Evolutionary conservation across 53 echinoderm and acorn worm genomes (phyloP).

Genomic region (Crossaster papposus): DNA sequence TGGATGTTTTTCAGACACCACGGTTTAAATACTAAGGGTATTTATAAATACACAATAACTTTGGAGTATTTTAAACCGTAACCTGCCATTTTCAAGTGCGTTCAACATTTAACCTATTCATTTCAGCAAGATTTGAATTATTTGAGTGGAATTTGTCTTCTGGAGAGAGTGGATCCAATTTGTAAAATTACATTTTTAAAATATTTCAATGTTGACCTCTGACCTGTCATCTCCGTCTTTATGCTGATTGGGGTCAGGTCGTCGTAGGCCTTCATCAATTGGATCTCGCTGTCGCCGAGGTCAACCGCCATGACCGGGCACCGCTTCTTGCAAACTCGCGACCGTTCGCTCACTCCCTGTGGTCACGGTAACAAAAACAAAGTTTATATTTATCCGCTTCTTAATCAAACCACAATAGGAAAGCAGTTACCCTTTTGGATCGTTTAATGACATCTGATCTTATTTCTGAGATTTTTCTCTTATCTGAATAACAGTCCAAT

Average conservation of each 20-base stretch:
- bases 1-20: not conserved
- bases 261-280: slow-evolving; percentile 95
- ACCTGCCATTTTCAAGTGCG: not conserved
- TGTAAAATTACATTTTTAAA: no score
- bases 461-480: no score
- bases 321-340: slow-evolving; percentile 72
- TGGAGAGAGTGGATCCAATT: no score
- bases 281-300: slow-evolving; percentile 90
- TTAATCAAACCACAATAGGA: not conserved
- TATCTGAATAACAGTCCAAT: no score
- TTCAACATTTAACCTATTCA: not conserved
- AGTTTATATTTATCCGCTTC: not conserved
- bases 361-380: slow-evolving; percentile 10
- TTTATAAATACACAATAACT: not conserved
- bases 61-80: not conserved
- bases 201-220: no score
- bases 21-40: not conserved
- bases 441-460: no score
- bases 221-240: slow-evolving; percentile 95
- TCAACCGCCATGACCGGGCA: slow-evolving; percentile 94
- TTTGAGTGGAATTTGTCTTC: no score
- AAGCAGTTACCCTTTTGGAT: not conserved
- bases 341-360: slow-evolving; percentile 84
- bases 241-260: slow-evolving; percentile 88
- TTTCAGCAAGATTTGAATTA: no score